These are phyloP conservation scores for Budorcas taxicolor DNA, from an alignment of 2,113 vertebrate genomes.

Conservation along the genomic window DNA sequence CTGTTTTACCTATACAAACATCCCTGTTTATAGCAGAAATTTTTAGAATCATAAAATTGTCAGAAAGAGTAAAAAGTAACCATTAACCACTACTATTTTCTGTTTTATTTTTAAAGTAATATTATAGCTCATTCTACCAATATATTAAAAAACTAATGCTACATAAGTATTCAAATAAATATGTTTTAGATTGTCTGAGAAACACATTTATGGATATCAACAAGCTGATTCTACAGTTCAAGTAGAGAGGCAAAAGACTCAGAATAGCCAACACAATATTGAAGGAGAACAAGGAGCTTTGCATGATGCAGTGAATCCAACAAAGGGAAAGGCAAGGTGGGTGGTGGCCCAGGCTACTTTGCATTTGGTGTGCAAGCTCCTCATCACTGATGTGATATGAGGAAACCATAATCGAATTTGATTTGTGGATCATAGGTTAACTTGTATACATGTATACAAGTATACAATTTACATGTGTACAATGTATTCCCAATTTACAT, in stretches of 20 bases:
- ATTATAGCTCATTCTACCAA: neutral
- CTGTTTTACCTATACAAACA: neutral
- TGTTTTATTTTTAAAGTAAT: neutral
- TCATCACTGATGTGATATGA: neutral
- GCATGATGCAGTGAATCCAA: neutral
- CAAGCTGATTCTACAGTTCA: neutral
- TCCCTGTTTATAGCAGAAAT: neutral
- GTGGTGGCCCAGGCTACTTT: neutral
- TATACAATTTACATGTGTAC: neutral
- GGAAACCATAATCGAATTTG: neutral
- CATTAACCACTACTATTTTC: neutral
- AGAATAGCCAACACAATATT: neutral
- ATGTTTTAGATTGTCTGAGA: neutral
- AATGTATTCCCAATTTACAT: neutral
- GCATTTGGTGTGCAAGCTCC: neutral
- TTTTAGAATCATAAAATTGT: conserved; percentile 8
- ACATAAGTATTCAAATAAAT: neutral
- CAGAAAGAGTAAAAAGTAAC: neutral
- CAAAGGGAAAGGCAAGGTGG: neutral
- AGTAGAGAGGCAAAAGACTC: neutral
- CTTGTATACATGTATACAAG: neutral
- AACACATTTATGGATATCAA: neutral
- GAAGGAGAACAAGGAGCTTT: neutral
- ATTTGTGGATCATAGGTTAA: neutral
- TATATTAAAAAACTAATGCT: neutral